Percentiles rank a stretch among this genome's conserved stretches.
Conservation (phyloP, 2,113 vertebrate genomes). For the Bettongia penicillata region DNA sequence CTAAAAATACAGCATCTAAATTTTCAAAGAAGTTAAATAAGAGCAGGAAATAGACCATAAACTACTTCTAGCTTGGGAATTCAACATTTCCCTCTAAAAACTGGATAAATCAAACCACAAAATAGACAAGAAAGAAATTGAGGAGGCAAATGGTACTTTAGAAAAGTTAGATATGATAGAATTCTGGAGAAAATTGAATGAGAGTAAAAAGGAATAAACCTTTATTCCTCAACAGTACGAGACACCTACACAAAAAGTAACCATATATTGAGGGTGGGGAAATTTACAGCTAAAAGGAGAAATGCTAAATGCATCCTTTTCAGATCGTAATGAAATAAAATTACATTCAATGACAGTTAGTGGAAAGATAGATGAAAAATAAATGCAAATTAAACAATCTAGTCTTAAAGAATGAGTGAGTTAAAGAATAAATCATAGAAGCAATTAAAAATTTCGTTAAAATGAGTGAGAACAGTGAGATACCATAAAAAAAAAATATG, state of each 20-base stretch:
- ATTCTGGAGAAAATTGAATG: neutral
- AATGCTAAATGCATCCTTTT: neutral
- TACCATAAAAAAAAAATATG: neutral
- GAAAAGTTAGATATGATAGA: neutral
- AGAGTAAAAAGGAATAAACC: neutral
- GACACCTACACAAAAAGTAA: neutral
- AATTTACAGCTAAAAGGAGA: neutral
- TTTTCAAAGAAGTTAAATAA: neutral
- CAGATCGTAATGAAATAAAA: neutral
- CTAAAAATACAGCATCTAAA: neutral
- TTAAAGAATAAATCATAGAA: neutral
- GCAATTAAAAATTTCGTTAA: neutral
- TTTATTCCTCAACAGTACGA: neutral
- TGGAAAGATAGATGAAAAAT: neutral
- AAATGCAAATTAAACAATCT: neutral
- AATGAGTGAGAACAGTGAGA: neutral
- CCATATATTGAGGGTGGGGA: neutral
- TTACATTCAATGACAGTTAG: neutral
- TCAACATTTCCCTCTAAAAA: neutral
- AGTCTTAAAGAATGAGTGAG: neutral
- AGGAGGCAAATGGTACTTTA: neutral
- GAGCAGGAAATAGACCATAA: neutral
- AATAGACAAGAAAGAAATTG: neutral
- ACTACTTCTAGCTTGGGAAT: neutral
- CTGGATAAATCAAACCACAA: neutral